Base-by-base conservation (phyloP, 2,113 vertebrate genomes). In the Onychostoma macrolepis region DNA sequence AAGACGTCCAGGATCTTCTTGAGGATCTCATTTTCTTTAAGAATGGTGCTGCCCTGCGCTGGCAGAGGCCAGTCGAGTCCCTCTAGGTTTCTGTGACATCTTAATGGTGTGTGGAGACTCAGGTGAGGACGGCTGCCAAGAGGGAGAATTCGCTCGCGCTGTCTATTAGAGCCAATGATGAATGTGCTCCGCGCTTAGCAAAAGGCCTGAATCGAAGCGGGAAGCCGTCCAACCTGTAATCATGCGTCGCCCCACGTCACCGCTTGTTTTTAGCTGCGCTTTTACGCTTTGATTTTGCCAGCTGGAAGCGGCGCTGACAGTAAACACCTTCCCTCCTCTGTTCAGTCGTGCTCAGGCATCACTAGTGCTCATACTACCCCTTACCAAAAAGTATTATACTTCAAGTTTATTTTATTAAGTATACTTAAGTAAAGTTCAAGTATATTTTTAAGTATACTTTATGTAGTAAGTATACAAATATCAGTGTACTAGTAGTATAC, bases 291-390 rank as follows among this genome's bases (percentile, higher is more conserved):
- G 83, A 21, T 65, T 77, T 63, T 1, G 33, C 41, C 72, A 41
- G 61, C 84, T 28, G 56, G 38, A 15, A 19, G 8, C 8, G 19
- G 13, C 24, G 3, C 36, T 78, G 45, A 50, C 58, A 38, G 33
- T 78, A 58, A 89, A 91, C 86, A 86, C 83, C 86, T 82, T 48
- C 9, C 80, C 92, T 88, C 89, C 89, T 21, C 28, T 19, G 30
- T 19, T 65, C 63, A 65, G 63, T 26, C n/a, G 11, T 12, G 61
- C 28, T 69, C 28, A 33, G 28, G 15, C 67, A 71, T 21, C 67
- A 17, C 67, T 21, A 38, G 30, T 36, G 67, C 30, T 71, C 17
- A 3, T 71, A 36, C 33, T 71, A 1, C 19, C n/a, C n/a, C n/a
- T n/a, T n/a, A n/a, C n/a, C n/a, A n/a, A n/a, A n/a, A n/a, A n/a